Evolutionary conservation across 92 coral and sea anemone species (phyloP), one percentile per base, ranked within the genome.

Genomic region (Blastomussa wellsi): DNA sequence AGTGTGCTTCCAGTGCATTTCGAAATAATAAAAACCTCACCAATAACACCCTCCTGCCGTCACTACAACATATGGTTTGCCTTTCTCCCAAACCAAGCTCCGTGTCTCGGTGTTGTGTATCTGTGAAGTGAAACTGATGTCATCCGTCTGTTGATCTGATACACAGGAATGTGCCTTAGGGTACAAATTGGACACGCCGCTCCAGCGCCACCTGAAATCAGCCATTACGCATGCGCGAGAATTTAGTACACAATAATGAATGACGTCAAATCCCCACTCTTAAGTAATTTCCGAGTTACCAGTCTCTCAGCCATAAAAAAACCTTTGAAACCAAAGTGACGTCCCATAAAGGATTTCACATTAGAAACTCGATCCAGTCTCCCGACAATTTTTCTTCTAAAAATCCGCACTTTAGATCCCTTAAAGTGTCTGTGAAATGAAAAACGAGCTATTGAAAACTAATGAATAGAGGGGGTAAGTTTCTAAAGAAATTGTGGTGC

Each of bases 151-250:
- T n/a, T 90, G 91, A 6, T 88, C 87, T 49, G 88, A 90, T 26
- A 90, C 92, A 80, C 98, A 92, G 37, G 98, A 94, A 66, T 94
- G 98, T 49, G 92, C 88, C 49, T 80, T 92, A 41, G 98, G 98
- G 64, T 90, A 92, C 70, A 94, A 80, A 79, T 90, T 91, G 22
- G 98, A 92, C 16, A 94, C 88, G 33, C 98, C 98, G 33, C 90
- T 93, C 98, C 98, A 94, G 0, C 98, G 92, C 98, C 98, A 94
- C 57, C 98, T 94, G 62, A 32, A 81, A 76, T 26, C 35, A 48
- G 64, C 28, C 37, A 49, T 44, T 28, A 14, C 4, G 39, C 76
- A 24, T n/a, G 37, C 29, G 37, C 51, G 42, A 36, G 16, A 49
- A 57, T 28, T 57, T 29, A 31, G 73, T 68, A 68, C 19, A 65